Conservation (phyloP, 2,888 invertebrate genomes). For the Muscina levida region DNA sequence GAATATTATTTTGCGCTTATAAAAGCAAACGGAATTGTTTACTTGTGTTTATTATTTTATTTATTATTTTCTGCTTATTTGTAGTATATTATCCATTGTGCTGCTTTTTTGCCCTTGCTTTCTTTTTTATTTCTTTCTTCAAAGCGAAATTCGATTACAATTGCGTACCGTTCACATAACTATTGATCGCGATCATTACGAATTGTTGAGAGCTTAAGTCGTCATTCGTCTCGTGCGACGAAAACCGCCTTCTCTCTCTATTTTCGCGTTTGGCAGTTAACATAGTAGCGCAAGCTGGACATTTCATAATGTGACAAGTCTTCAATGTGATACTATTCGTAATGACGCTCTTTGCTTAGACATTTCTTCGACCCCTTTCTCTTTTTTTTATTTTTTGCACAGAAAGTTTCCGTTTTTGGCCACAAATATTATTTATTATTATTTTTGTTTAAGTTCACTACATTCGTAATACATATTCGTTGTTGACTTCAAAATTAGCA, state of each 20-base stretch:
- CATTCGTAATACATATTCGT: background rate
- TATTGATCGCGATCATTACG: conserved; percentile 44
- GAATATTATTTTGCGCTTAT: background rate
- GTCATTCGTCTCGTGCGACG: too few species aligned
- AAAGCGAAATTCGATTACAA: background rate
- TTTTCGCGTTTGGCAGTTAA: too few species aligned
- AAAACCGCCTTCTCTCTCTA: too few species aligned
- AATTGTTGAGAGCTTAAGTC: conserved; percentile 24
- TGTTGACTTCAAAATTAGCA: background rate
- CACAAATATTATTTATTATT: conserved; percentile 26
- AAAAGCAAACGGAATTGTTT: too few species aligned
- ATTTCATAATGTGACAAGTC: conserved; percentile 15
- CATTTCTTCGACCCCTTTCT: conserved; percentile 44
- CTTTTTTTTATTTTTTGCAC: conserved; percentile 53
- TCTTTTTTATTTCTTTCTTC: conserved; percentile 35
- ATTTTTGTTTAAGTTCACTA: background rate
- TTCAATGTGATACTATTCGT: conserved; percentile 31
- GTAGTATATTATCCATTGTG: too few species aligned
- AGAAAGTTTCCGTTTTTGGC: conserved; percentile 23
- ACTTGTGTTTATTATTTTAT: background rate
- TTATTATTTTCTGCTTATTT: background rate
- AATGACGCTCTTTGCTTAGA: conserved; percentile 35
- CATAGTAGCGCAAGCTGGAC: background rate
- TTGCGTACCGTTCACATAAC: background rate
- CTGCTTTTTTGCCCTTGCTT: conserved; percentile 19